Percentiles rank a stretch among this genome's conserved stretches.
Evolutionary conservation across 2,888 invertebrate genomes (phyloP).

Genomic region (Tenthredo notha): DNA sequence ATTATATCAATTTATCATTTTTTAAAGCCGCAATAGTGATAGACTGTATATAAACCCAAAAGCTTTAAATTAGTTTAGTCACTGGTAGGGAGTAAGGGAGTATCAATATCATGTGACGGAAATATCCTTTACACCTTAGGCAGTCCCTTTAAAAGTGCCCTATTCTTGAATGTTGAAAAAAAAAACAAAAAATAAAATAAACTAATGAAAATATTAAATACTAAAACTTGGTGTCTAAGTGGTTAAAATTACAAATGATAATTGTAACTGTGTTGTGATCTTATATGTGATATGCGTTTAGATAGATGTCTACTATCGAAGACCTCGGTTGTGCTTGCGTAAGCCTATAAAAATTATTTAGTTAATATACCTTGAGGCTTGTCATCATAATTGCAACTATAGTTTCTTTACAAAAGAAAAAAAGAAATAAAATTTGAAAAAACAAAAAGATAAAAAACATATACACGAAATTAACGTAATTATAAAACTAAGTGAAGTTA

Average conservation of each 20-base stretch:
- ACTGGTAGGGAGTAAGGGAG: constrained; percentile 57
- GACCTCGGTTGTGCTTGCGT: constrained; percentile 47
- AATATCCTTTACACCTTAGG: constrained; percentile 52
- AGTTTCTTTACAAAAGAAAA: not conserved
- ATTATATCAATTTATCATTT: constrained; percentile 30
- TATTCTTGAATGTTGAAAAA: constrained; percentile 73
- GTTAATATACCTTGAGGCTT: not conserved
- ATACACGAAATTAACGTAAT: not conserved
- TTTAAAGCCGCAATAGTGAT: constrained; percentile 43
- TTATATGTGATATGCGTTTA: constrained; percentile 75
- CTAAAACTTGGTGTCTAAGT: constrained; percentile 67
- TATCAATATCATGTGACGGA: constrained; percentile 49
- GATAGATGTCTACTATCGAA: constrained; percentile 58
- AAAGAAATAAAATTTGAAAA: too few relatives aligned
- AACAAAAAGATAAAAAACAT: not conserved
- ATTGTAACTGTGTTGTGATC: constrained; percentile 75
- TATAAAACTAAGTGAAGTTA: not conserved
- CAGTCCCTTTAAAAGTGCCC: constrained; percentile 72
- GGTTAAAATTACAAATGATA: constrained; percentile 68
- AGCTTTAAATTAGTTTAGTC: constrained; percentile 57
- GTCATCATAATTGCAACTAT: not conserved
- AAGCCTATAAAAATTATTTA: constrained; percentile 23
- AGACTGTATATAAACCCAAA: constrained; percentile 52
- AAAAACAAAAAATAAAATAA: constrained; percentile 50
- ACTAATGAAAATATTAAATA: constrained; percentile 61